Conservation (phyloP, 2,113 vertebrate species). For the Corythaeola cristata region DNA sequence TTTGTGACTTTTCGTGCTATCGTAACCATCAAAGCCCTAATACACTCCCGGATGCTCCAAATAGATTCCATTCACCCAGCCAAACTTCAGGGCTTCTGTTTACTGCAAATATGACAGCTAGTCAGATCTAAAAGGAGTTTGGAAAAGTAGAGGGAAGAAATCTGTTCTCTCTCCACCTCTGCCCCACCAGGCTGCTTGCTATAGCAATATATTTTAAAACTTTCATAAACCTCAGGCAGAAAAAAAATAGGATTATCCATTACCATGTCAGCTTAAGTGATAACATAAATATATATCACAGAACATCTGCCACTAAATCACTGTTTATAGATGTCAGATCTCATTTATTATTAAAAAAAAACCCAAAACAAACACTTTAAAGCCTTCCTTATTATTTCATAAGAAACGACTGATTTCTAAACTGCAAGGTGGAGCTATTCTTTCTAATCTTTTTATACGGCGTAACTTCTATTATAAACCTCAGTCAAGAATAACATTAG, state of each 20-base stretch:
- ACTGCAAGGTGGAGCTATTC: not conserved
- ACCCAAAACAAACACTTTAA: slow-evolving; percentile 1
- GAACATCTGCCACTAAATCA: slow-evolving; percentile 65
- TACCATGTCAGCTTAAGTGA: slow-evolving; percentile 52
- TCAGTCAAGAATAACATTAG: not conserved
- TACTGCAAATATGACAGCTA: slow-evolving; percentile 5
- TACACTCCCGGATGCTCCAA: not conserved
- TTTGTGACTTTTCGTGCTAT: slow-evolving; percentile 2
- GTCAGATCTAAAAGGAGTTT: not conserved
- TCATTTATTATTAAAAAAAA: slow-evolving; percentile 60
- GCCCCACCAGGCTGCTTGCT: not conserved
- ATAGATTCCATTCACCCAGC: slow-evolving; percentile 24
- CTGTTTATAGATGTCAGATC: slow-evolving; percentile 57
- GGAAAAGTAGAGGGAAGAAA: not conserved
- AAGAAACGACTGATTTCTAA: slow-evolving; percentile 3
- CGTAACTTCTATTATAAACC: not conserved
- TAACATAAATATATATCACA: slow-evolving; percentile 63
- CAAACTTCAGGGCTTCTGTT: not conserved
- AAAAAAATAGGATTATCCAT: slow-evolving; percentile 38
- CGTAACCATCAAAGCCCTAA: not conserved
- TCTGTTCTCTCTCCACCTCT: not conserved
- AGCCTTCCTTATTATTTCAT: slow-evolving; percentile 8
- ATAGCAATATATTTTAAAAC: slow-evolving; percentile 23
- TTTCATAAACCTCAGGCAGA: slow-evolving; percentile 36
- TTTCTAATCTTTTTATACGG: slow-evolving; percentile 12